Percentiles rank a stretch among this genome's conserved stretches.
Conservation (phyloP, 1,140 invertebrate genomes). For the Tetramorium parvispinum region DNA sequence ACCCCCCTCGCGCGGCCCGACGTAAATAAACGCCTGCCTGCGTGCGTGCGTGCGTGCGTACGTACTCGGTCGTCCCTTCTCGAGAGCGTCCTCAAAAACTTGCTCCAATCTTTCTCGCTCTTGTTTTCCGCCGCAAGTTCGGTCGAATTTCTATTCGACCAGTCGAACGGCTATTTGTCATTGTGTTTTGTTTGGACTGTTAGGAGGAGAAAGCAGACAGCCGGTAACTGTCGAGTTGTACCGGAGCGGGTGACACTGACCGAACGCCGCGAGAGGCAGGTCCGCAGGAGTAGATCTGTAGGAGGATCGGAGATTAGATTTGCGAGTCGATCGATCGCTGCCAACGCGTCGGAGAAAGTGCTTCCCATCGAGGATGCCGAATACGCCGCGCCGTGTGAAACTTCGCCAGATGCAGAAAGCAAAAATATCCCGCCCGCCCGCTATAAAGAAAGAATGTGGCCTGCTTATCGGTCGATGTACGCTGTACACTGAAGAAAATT, state of each 20-base stretch:
- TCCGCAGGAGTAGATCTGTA: background rate
- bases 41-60: background rate
- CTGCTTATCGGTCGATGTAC: too few species aligned
- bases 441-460: too few species aligned
- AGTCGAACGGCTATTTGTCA: background rate
- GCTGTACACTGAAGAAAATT: too few species aligned
- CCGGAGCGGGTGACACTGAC: background rate
- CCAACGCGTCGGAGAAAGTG: background rate
- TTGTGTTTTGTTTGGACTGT: background rate
- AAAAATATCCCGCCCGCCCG: background rate
- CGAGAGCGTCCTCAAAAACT: background rate
- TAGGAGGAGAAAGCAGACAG: background rate
- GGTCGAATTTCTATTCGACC: background rate
- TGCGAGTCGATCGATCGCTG: background rate
- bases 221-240: background rate
- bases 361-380: slow-evolving; percentile 8
- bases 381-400: background rate
- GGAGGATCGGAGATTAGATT: slow-evolving; percentile 13
- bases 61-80: background rate
- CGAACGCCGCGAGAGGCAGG: background rate
- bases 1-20: background rate
- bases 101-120: background rate
- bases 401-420: background rate
- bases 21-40: slow-evolving; percentile 49
- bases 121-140: background rate